Conservation (phyloP, 2,888 invertebrate genomes). For the Eilema caniola region DNA sequence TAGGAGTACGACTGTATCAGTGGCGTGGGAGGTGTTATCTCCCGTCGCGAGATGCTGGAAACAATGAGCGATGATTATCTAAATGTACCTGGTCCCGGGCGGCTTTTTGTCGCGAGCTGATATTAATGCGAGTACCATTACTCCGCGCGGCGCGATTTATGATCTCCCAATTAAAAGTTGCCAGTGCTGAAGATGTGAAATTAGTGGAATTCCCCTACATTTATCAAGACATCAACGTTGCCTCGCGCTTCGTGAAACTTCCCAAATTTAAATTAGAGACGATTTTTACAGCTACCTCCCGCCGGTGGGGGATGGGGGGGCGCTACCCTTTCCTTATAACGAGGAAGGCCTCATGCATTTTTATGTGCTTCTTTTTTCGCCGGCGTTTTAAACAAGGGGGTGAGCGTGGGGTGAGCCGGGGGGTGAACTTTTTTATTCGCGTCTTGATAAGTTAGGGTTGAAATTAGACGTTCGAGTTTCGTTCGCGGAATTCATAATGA, state of each 20-base stretch:
- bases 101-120: constrained; percentile 80
- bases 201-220: constrained; percentile 85
- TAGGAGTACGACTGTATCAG: constrained; percentile 32
- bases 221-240: constrained; percentile 87
- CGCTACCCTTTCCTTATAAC: constrained; percentile 88
- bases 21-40: constrained; percentile 42
- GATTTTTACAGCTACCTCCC: constrained; percentile 87
- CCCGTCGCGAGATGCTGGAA: constrained; percentile 60
- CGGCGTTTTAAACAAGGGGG: constrained; percentile 88
- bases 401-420: constrained; percentile 81
- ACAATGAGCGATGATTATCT: constrained; percentile 84
- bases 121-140: constrained; percentile 82
- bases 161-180: constrained; percentile 85
- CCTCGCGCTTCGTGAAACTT: constrained; percentile 84
- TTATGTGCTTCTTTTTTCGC: constrained; percentile 88
- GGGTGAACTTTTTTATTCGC: constrained; percentile 87
- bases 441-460: constrained; percentile 88
- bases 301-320: constrained; percentile 74
- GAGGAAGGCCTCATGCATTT: constrained; percentile 88
- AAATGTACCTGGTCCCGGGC: constrained; percentile 69
- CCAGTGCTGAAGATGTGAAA: constrained; percentile 81
- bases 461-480: constrained; percentile 88
- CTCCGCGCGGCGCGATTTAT: constrained; percentile 75
- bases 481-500: constrained; percentile 87
- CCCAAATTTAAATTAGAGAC: constrained; percentile 88